Base-by-base conservation (phyloP, 2,888 invertebrate species). In the Yponomeuta cagnagella region DNA sequence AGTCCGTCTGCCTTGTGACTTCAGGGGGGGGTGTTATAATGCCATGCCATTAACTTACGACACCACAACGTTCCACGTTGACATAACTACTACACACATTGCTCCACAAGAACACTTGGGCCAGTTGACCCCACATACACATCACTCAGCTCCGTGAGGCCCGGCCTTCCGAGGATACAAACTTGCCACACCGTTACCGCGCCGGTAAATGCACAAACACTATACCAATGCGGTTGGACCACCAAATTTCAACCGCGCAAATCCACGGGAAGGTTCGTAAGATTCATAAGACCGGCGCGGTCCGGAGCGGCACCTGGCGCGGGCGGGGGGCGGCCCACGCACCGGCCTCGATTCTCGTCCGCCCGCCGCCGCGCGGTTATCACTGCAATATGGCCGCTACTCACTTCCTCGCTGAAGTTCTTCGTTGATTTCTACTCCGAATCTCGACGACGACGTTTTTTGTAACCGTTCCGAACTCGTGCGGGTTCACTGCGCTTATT, bases 321-420 rank as follows among this genome's bases (percentile, higher is more conserved):
- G 89, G 89, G 90, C 87, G 90, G 88, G 86, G 90, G 92, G 90
- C 90, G 92, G 93, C 92, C 92, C 91, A 91, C 91, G 92, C 92
- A 91, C 90, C 92, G 92, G 91, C 91, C 91, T 92, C 91, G 91
- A 92, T 92, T 91, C 91, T 92, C 90, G 91, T 90, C 91, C 91
- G 91, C 91, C 91, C 89, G 91, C 90, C 73, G 71, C 68, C 90
- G 91, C 91, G 92, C 91, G 91, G 91, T 92, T 92, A 91, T 92
- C 92, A 91, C 92, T 92, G 91, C 91, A 92, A 92, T 91, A 92
- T 92, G 91, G 91, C 91, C 91, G 91, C 91, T 91, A 92, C 92
- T 92, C 91, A 92, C 92, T 92, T 92, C 92, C 91, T 92, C 90
- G 91, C 91, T 90, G 91, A 91, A 91, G 91, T 91, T 92, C 91